A percentile compares a stretch with the other conserved stretches of the same genome.
Conservation (phyloP, 2,888 invertebrate genomes). For the Subacronicta megacephala region DNA sequence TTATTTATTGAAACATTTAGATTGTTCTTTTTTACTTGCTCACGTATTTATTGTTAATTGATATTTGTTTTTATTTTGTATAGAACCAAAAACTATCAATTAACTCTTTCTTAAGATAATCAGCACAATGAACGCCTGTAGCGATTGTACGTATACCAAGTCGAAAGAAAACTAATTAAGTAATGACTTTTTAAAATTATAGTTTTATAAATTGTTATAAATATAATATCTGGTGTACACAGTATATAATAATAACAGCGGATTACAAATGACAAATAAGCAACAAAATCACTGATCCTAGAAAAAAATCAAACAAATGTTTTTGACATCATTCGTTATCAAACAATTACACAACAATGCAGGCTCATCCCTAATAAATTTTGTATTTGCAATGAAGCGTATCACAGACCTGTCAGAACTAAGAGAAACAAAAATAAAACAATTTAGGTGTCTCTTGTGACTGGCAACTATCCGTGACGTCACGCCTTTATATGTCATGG, state of each 20-base stretch:
- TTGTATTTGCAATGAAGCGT: constrained; percentile 22
- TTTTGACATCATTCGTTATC: not conserved
- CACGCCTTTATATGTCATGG: constrained; percentile 11
- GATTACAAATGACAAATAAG: no score
- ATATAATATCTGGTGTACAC: no score
- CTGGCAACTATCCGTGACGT: constrained; percentile 28
- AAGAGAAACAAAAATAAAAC: constrained; percentile 23
- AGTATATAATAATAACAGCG: no score
- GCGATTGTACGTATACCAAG: no score
- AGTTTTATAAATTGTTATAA: no score
- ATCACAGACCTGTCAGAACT: constrained; percentile 43
- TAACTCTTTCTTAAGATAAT: no score
- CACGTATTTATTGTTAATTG: not conserved
- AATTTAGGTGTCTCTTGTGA: constrained; percentile 20
- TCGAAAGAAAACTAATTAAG: no score
- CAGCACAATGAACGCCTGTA: no score
- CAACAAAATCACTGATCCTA: not conserved
- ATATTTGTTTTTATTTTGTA: no score
- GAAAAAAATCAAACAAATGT: not conserved
- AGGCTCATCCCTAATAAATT: not conserved
- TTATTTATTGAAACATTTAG: no score
- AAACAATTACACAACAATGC: constrained; percentile 1
- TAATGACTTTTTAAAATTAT: no score
- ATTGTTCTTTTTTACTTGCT: not conserved
- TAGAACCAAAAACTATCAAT: no score